Evolutionary conservation across 1,140 invertebrate species (phyloP).

Genomic region (Mizuhopecten yessoensis): DNA sequence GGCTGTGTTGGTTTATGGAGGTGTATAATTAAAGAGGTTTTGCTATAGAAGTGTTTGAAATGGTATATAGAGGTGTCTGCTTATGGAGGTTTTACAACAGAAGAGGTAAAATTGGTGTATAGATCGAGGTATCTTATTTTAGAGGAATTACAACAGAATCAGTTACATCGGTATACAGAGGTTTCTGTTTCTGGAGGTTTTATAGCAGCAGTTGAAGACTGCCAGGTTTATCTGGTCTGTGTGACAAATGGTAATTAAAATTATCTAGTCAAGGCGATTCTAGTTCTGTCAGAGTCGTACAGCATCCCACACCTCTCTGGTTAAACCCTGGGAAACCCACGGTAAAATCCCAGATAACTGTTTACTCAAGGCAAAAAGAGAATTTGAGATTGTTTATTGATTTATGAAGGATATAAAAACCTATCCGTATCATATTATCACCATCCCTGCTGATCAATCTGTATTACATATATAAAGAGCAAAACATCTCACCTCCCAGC

Average conservation of each 20-base stretch:
- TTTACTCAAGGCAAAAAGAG: not conserved
- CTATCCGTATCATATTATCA: not conserved
- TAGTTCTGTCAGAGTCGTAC: not conserved
- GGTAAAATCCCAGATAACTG: not conserved
- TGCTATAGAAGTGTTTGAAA: too few relatives aligned
- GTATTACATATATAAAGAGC: not conserved
- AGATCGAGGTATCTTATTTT: too few relatives aligned
- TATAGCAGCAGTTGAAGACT: too few relatives aligned
- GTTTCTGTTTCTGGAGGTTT: too few relatives aligned
- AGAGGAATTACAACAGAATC: too few relatives aligned
- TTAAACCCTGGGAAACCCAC: not conserved
- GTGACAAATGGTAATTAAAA: not conserved
- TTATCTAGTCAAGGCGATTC: not conserved
- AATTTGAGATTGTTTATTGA: not conserved
- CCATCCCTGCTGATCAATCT: not conserved
- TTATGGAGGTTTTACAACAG: too few relatives aligned
- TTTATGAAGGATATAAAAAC: conserved; percentile 5
- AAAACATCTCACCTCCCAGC: conserved; percentile 31
- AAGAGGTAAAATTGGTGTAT: too few relatives aligned
- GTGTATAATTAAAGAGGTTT: too few relatives aligned
- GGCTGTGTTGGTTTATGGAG: too few relatives aligned
- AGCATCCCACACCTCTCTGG: not conserved
- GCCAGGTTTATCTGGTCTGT: not conserved
- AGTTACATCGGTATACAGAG: too few relatives aligned
- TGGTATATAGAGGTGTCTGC: too few relatives aligned